Evolutionary conservation across 2,113 vertebrate species (phyloP), one percentile per base, ranked within the genome.

Genomic region (Urocynchramus pylzowi): DNA sequence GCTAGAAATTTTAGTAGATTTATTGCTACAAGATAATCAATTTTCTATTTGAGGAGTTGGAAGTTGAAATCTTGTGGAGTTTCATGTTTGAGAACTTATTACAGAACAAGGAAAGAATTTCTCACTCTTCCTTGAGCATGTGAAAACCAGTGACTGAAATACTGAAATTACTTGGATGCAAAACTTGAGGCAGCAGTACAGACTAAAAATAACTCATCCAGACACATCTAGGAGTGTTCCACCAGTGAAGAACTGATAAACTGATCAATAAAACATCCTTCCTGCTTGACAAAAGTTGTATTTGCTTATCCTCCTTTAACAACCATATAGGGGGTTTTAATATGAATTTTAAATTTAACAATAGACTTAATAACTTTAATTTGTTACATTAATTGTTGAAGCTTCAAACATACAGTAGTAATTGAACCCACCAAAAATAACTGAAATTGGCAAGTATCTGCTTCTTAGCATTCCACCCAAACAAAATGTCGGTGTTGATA

Each of bases 401-500:
- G 49, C 15, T 81, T 74, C 56, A 54, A 50, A 39, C 30, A 60
- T 4, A 70, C 10, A 65, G n/a, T 15, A 68, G 24, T 14, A 79
- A 50, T 28, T 24, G 31, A 89, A 54, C 4, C 16, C 57, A 65
- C 6, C 6, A 37, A 93, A 75, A 89, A 42, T 16, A 53, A 44
- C 67, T 59, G 11, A n/a, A 70, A 82, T 4, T 24, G 42, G 50
- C 27, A 90, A 85, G 20, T 83, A 69, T 10, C 63, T 56, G 63
- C 83, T 93, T 95, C 89, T 79, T 56, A 82, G 69, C 92, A 61
- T 83, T 95, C 35, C 37, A 44, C 47, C 33, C 93, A 90, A 83
- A 79, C 31, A 67, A 87, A 83, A 93, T 17, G 84, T 42, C 14
- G 4, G 76, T 63, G 53, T 67, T 92, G 95, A 97, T 96, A 97